Percentiles rank a stretch among this genome's conserved stretches.
These are phyloP conservation scores for Agelas oroides DNA, from an alignment of 37 sponge, comb jelly and placozoan species.

Conservation along the genomic window DNA sequence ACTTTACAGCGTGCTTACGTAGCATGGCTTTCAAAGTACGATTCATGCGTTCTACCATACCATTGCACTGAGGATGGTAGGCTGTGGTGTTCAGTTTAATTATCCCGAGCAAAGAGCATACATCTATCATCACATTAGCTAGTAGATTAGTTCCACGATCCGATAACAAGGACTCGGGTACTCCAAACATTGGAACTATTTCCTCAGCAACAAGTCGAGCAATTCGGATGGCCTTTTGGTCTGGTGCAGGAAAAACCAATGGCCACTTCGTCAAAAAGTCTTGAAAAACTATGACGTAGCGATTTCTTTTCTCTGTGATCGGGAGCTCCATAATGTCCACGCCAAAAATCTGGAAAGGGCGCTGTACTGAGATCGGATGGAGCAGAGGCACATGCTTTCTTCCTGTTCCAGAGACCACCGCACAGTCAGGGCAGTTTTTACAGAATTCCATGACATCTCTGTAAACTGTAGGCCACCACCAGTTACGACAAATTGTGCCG, in stretches of 20 bases:
- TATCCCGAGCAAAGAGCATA: conserved; percentile 23
- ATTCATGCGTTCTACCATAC: conserved; percentile 36
- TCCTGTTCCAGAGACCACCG: conserved; percentile 10
- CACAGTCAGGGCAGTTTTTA: conserved; percentile 56
- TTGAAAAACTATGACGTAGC: conserved; percentile 56
- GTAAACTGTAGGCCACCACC: too few relatives aligned
- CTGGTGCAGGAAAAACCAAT: conserved; percentile 50
- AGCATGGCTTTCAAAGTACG: too few relatives aligned
- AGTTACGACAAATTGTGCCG: too few relatives aligned
- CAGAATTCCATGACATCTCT: too few relatives aligned
- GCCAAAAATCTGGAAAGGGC: conserved; percentile 51
- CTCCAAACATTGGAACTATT: conserved; percentile 23
- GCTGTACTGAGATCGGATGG: conserved; percentile 44
- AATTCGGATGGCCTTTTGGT: conserved; percentile 52
- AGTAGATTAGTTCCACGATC: conserved; percentile 34
- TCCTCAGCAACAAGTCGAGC: conserved; percentile 32
- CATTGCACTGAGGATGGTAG: conserved; percentile 38
- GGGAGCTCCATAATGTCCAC: conserved; percentile 59
- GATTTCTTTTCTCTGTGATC: conserved; percentile 20
- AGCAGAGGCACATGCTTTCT: conserved; percentile 24
- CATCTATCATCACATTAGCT: conserved; percentile 24
- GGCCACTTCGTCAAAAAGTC: conserved; percentile 64
- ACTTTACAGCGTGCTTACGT: conserved; percentile 12
- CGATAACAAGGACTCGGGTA: conserved; percentile 24
- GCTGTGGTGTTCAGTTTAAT: conserved; percentile 37